Base-by-base conservation (phyloP, 2,113 vertebrate genomes). In the Rhagologus leucostigma region DNA sequence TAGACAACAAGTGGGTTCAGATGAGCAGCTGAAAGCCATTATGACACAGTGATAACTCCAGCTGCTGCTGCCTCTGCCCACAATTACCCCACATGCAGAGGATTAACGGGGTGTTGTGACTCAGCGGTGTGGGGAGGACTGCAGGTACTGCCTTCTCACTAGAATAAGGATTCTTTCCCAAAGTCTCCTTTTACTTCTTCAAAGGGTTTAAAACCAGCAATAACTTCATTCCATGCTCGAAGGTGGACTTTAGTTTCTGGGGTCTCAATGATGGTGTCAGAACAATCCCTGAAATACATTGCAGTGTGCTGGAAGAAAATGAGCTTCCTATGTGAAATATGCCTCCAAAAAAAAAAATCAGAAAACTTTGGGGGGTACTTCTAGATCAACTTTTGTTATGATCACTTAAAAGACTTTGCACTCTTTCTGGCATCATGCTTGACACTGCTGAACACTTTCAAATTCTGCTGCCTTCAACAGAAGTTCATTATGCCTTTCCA, bases 401-500 rank as follows among this genome's bases (percentile, higher is more conserved):
- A 75, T 47, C 55, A 13, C 59, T 90, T 62, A 35, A 32, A 90
- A 92, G 78, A 57, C 42, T n/a, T 32, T 62, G 39, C 27, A 59
- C n/a, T 73, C 30, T 41, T 79, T 41, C 68, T 77, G 57, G 64
- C 52, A 83, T 41, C 27, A 4, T 16, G 8, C 75, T 77, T 69
- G 55, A 80, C 74, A 92, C 42, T 52, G 29, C 29, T 44, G 35
- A 94, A 89, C 26, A 46, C 22, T 85, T 85, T 32, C 2, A 29
- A 14, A 84, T 87, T 67, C 47, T 3, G 0, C 62, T 92, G 60
- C 49, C 44, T 92, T 79, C 76, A 87, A 77, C 42, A 83, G 49
- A 84, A 90, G 35, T 89, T 90, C 76, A 89, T 77, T 64, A 42
- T 33, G 39, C 21, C 64, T 91, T 95, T 59, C 83, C 49, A 59